These are phyloP conservation scores for Cuniculus paca DNA, from an alignment of 2,797 vertebrate genomes.

Conservation along the genomic window DNA sequence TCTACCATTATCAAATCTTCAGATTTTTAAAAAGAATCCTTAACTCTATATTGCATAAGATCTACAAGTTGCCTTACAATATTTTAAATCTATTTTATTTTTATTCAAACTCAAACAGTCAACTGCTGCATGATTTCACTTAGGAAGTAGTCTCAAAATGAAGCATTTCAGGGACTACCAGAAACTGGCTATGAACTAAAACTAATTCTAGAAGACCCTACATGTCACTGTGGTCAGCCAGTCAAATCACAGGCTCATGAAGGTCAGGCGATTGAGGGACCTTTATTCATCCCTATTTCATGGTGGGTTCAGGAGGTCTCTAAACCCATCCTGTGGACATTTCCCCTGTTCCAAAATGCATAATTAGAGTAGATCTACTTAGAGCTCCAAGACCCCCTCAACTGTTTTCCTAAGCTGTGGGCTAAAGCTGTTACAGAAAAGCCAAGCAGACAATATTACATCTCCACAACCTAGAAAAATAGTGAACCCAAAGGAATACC, in stretches of 20 bases:
- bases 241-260: neutral
- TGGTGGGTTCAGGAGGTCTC: neutral
- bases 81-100: neutral
- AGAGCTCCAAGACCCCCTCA: neutral
- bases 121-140: neutral
- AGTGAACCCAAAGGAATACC: neutral
- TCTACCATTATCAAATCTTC: neutral
- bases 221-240: neutral
- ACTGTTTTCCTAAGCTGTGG: neutral
- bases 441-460: neutral
- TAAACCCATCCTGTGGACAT: neutral
- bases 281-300: neutral
- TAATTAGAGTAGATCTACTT: neutral
- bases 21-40: neutral
- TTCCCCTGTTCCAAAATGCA: neutral
- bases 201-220: neutral
- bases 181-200: neutral
- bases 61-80: neutral
- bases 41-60: neutral
- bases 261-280: too few species aligned
- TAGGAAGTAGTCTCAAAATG: neutral
- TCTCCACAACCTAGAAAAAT: neutral
- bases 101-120: conserved; percentile 20
- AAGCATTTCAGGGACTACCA: neutral
- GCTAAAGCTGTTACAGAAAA: neutral